These are phyloP conservation scores for Lophotriccus pileatus DNA, from an alignment of 2,797 vertebrate species.

Conservation along the genomic window DNA sequence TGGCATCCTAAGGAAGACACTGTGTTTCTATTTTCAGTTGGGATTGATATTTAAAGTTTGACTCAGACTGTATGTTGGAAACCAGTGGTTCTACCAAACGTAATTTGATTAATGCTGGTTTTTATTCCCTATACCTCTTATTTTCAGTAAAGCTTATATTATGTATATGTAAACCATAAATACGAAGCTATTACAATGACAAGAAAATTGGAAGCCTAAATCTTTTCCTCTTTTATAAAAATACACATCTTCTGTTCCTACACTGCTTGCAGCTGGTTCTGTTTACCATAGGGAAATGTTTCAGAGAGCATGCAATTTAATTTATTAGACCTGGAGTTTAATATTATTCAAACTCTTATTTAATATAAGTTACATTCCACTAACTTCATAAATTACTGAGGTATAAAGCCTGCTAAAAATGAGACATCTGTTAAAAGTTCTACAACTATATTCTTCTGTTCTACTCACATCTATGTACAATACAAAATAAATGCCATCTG, in stretches of 20 bases:
- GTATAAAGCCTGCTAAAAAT: constrained; percentile 72
- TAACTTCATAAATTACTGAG: constrained; percentile 77
- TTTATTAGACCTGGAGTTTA: constrained; percentile 76
- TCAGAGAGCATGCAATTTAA: constrained; percentile 74
- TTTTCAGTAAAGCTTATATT: constrained; percentile 47
- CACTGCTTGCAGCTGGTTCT: constrained; percentile 75
- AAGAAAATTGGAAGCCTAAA: constrained; percentile 78
- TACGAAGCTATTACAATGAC: constrained; percentile 68
- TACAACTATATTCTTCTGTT: constrained; percentile 25
- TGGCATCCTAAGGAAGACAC: background rate
- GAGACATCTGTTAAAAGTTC: constrained; percentile 76
- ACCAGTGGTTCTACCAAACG: background rate
- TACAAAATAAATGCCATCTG: constrained; percentile 66
- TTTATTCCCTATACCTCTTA: constrained; percentile 10
- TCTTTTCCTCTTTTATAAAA: constrained; percentile 71
- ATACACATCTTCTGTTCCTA: constrained; percentile 67
- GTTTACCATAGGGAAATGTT: constrained; percentile 73
- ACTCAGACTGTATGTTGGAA: background rate
- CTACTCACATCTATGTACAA: constrained; percentile 28
- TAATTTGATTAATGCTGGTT: constrained; percentile 28
- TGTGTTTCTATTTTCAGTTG: background rate
- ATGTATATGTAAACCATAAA: constrained; percentile 59
- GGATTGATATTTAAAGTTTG: background rate
- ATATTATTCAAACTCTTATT: constrained; percentile 77
- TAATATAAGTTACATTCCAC: constrained; percentile 77